Conservation (phyloP, 2,113 vertebrate species). For the Collichthys lucidus region DNA sequence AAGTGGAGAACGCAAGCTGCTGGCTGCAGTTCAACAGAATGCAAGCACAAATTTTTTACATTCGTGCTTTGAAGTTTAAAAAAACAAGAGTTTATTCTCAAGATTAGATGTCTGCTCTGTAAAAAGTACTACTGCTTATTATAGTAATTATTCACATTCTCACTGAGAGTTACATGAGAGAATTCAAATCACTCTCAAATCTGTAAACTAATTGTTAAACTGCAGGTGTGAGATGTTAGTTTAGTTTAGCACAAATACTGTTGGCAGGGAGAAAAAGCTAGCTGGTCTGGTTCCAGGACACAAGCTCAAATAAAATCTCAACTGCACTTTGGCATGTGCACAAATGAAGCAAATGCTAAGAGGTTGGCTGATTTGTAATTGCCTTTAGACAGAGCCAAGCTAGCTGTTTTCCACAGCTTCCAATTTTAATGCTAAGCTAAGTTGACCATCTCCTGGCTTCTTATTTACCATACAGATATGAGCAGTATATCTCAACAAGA, state of each 20-base stretch:
- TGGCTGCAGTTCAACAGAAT: slow-evolving; percentile 13
- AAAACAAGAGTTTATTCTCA: neutral
- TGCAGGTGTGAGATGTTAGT: neutral
- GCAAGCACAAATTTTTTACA: slow-evolving; percentile 8
- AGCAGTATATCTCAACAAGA: neutral
- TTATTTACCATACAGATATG: neutral
- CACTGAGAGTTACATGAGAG: neutral
- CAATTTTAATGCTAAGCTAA: neutral
- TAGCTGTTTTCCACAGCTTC: neutral
- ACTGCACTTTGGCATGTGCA: neutral
- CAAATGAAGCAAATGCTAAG: neutral
- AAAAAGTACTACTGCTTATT: neutral
- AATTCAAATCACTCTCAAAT: neutral
- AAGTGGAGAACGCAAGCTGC: slow-evolving; percentile 1
- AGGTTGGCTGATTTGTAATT: neutral
- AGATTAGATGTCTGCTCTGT: neutral
- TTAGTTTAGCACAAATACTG: slow-evolving; percentile 13
- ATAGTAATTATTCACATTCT: neutral
- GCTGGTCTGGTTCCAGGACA: neutral
- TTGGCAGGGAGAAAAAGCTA: neutral
- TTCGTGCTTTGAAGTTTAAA: neutral
- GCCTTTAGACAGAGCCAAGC: neutral
- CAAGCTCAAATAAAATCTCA: neutral
- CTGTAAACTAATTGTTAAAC: neutral
- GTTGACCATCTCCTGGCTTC: neutral